These are phyloP conservation scores for Potamarius usumacintae DNA, from an alignment of 2,113 vertebrate genomes.

Conservation along the genomic window DNA sequence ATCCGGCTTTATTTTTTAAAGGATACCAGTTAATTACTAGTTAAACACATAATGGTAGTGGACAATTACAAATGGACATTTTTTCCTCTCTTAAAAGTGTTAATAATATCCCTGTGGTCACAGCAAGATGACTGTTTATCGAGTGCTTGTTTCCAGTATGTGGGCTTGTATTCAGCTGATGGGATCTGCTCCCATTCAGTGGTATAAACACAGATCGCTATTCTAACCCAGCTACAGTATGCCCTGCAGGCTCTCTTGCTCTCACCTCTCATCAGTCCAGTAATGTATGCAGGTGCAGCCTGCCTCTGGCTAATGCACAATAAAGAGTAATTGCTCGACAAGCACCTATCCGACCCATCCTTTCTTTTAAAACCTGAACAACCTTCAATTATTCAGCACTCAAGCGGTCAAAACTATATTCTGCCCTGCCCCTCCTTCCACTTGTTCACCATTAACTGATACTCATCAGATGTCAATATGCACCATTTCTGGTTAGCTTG, in stretches of 20 bases:
- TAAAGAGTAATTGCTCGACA: slow-evolving; percentile 47
- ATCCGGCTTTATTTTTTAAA: slow-evolving; percentile 13
- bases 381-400: slow-evolving; percentile 51
- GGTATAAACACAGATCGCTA: background rate
- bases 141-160: background rate
- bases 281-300: slow-evolving; percentile 32
- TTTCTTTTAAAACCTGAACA: slow-evolving; percentile 43
- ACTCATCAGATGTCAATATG: slow-evolving; percentile 17
- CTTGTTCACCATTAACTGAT: background rate
- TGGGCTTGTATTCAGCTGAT: background rate
- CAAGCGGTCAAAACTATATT: slow-evolving; percentile 31
- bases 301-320: slow-evolving; percentile 33
- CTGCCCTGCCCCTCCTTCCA: slow-evolving; percentile 26
- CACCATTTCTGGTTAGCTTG: background rate
- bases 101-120: background rate
- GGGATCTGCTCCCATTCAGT: background rate
- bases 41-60: slow-evolving; percentile 6
- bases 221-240: background rate
- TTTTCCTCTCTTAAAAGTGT: background rate
- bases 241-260: background rate
- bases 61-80: background rate
- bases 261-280: background rate
- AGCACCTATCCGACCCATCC: background rate
- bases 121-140: background rate
- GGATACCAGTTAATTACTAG: slow-evolving; percentile 33